phyloP scores from a whole-genome alignment of 2,888 invertebrate genomes.

The Dicyrtoma fusca region DNA sequence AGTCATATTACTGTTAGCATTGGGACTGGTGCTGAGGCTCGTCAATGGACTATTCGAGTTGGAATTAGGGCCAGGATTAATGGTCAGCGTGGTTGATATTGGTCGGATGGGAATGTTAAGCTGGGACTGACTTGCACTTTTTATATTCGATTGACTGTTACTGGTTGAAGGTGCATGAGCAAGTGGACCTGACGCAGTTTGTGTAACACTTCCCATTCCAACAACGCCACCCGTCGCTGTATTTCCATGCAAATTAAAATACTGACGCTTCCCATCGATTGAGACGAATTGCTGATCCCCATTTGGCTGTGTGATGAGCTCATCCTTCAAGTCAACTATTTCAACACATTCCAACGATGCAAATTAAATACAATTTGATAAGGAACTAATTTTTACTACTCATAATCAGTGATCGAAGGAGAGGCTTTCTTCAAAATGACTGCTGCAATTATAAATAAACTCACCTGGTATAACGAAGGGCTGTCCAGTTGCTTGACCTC shows the following conservation, averaged over 20 bases:
- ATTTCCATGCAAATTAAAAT: slow-evolving; percentile 73
- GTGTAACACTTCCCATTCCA: slow-evolving; percentile 35
- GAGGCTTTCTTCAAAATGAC: no score
- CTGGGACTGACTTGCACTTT: not conserved
- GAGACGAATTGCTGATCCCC: slow-evolving; percentile 85
- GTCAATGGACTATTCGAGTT: slow-evolving; percentile 1
- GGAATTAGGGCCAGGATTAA: slow-evolving; percentile 20
- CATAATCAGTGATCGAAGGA: no score
- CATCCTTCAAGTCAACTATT: slow-evolving; percentile 68
- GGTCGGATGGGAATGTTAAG: slow-evolving; percentile 34
- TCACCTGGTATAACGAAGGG: slow-evolving; percentile 65
- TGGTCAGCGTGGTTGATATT: slow-evolving; percentile 28
- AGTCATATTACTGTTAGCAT: slow-evolving; percentile 16
- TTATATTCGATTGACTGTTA: not conserved
- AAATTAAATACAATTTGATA: no score
- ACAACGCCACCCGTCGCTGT: slow-evolving; percentile 37
- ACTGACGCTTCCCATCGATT: slow-evolving; percentile 87
- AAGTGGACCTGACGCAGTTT: slow-evolving; percentile 6
- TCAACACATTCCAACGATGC: no score
- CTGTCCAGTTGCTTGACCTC: slow-evolving; percentile 63
- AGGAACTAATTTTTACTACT: no score
- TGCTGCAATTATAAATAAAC: no score
- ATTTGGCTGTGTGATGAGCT: slow-evolving; percentile 72
- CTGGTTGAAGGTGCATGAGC: not conserved
- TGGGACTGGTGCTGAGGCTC: not conserved